Evolutionary conservation across 2,113 vertebrate species (phyloP).

Genomic region (Nothobranchius kuhntae): DNA sequence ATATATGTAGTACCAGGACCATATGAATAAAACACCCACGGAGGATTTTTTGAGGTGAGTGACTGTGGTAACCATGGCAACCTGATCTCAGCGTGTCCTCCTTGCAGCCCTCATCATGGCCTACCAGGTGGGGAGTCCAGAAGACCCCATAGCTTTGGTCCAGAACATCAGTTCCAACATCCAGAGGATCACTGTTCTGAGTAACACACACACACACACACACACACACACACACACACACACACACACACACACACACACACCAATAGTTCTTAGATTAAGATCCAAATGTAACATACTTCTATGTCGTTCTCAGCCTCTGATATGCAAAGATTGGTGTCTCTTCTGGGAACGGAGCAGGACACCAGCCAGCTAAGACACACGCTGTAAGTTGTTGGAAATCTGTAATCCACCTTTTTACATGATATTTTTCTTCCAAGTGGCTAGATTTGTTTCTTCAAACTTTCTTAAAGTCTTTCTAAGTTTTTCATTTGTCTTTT

Average conservation of each 20-base stretch:
- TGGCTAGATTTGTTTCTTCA: background rate
- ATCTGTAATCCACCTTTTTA: background rate
- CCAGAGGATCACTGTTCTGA: slow-evolving; percentile 78
- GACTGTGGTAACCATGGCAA: background rate
- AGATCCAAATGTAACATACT: background rate
- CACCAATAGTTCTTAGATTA: background rate
- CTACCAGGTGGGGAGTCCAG: slow-evolving; percentile 68
- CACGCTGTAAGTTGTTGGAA: slow-evolving; percentile 85
- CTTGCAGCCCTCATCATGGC: slow-evolving; percentile 72
- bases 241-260: background rate
- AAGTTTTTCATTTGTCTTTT: no score
- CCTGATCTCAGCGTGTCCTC: slow-evolving; percentile 10
- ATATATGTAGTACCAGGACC: no score
- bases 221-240: no score
- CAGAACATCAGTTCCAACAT: slow-evolving; percentile 78
- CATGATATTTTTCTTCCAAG: background rate
- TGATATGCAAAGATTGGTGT: slow-evolving; percentile 90
- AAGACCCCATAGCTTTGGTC: slow-evolving; percentile 72
- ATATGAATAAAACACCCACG: background rate
- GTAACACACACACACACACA: slow-evolving; percentile 50
- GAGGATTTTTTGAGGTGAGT: slow-evolving; percentile 1
- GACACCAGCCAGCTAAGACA: slow-evolving; percentile 86
- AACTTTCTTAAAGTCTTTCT: no score
- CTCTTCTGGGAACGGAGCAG: slow-evolving; percentile 88
- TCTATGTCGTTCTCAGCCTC: slow-evolving; percentile 77